These are phyloP conservation scores for Drosophila miranda DNA, from an alignment of 1,140 invertebrate species.

Conservation along the genomic window DNA sequence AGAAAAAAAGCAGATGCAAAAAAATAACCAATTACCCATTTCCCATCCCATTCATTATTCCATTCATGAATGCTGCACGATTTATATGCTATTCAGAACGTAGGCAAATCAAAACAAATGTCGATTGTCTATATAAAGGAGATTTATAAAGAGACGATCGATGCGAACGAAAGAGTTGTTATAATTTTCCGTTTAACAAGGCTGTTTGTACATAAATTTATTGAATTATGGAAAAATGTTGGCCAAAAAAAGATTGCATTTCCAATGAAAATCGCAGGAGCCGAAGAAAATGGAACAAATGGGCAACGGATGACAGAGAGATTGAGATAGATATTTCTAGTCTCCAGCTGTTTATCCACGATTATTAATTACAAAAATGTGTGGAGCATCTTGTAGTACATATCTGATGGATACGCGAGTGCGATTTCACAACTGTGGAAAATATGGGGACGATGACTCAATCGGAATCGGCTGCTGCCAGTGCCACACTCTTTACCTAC, in stretches of 20 bases:
- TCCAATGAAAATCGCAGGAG: conserved; percentile 17
- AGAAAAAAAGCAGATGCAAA: too few relatives aligned
- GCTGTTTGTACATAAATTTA: conserved; percentile 56
- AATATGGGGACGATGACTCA: conserved; percentile 22
- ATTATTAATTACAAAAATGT: conserved; percentile 50
- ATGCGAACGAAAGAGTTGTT: conserved; percentile 23
- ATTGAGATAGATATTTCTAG: conserved; percentile 22
- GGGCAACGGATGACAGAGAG: conserved; percentile 21
- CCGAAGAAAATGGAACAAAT: conserved; percentile 23
- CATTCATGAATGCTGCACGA: conserved; percentile 39
- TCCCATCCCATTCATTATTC: conserved; percentile 30
- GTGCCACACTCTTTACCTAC: conserved; percentile 59
- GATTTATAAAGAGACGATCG: conserved; percentile 8
- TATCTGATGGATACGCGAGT: conserved; percentile 9
- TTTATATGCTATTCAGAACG: conserved; percentile 18
- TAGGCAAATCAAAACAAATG: conserved; percentile 63
- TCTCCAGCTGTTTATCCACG: conserved; percentile 22
- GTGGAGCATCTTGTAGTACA: conserved; percentile 31
- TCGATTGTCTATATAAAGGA: conserved; percentile 22
- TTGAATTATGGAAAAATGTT: conserved; percentile 51
- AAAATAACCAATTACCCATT: background rate
- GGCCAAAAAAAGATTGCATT: conserved; percentile 29
- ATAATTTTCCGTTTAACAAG: conserved; percentile 60
- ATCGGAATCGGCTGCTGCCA: conserved; percentile 9
- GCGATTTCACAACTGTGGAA: conserved; percentile 38